A percentile compares a stretch with the other conserved stretches of the same genome.
Conservation (phyloP, 2,888 invertebrate species). For the Mythimna vitellina region DNA sequence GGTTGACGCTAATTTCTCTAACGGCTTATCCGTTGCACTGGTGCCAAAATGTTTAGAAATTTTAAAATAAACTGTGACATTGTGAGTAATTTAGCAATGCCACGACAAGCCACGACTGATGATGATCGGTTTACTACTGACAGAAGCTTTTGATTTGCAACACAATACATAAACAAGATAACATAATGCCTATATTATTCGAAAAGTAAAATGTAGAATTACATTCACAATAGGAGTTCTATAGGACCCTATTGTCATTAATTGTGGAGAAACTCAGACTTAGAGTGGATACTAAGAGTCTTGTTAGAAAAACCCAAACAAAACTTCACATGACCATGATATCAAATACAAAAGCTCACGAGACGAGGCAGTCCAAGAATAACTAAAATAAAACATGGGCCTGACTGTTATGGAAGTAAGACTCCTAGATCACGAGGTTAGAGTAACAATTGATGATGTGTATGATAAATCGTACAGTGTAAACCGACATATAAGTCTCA, state of each 20-base stretch:
- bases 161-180: constrained; percentile 2
- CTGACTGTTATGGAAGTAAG: neutral
- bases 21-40: constrained; percentile 49
- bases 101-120: constrained; percentile 29
- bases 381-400: neutral
- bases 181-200: neutral
- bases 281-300: neutral
- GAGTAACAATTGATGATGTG: constrained; percentile 6
- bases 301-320: neutral
- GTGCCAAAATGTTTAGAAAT: constrained; percentile 68
- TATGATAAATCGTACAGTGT: constrained; percentile 13
- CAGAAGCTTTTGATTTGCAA: constrained; percentile 45
- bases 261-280: neutral
- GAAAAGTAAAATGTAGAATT: too few relatives aligned
- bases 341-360: neutral
- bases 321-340: neutral
- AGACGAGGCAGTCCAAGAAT: neutral
- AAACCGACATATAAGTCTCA: constrained; percentile 8
- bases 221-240: neutral
- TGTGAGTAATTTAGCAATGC: constrained; percentile 64
- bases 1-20: constrained; percentile 56
- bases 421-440: neutral
- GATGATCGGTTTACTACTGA: constrained; percentile 41
- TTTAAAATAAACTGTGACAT: constrained; percentile 69
- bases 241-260: neutral